phyloP scores from a whole-genome alignment of 2,113 vertebrate species.

The Galemys pyrenaicus region DNA sequence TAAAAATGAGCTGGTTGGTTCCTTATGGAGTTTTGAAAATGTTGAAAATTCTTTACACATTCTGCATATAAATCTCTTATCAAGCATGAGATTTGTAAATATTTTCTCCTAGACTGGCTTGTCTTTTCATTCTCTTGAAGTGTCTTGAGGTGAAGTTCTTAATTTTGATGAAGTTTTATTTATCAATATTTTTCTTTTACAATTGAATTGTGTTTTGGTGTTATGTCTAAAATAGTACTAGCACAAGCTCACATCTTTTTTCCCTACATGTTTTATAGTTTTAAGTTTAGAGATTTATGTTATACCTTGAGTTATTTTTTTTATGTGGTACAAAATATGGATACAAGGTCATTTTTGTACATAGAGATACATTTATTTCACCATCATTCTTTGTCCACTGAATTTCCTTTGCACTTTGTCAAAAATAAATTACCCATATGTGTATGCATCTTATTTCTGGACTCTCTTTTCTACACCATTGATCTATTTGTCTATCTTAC shows the following conservation, averaged over 20 bases:
- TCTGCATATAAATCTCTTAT: background rate
- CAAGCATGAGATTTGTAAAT: background rate
- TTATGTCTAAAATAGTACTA: background rate
- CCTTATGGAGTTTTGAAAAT: background rate
- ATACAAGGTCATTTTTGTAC: background rate
- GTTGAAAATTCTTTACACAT: background rate
- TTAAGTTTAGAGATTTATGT: background rate
- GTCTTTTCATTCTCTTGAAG: background rate
- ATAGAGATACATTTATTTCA: background rate
- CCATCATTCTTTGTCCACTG: background rate
- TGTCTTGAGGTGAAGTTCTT: background rate
- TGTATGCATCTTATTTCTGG: background rate
- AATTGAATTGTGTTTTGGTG: background rate
- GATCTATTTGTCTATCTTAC: background rate
- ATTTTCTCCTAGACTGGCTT: background rate
- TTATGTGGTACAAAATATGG: background rate
- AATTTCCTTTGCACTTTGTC: background rate
- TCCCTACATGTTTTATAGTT: background rate
- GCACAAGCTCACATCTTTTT: background rate
- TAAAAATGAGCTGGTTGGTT: background rate
- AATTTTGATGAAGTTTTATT: background rate
- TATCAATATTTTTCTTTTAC: background rate
- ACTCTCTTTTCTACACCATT: background rate
- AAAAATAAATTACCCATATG: background rate
- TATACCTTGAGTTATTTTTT: background rate